Conservation (phyloP, 2,888 invertebrate species). For the Melinaea menophilus region DNA sequence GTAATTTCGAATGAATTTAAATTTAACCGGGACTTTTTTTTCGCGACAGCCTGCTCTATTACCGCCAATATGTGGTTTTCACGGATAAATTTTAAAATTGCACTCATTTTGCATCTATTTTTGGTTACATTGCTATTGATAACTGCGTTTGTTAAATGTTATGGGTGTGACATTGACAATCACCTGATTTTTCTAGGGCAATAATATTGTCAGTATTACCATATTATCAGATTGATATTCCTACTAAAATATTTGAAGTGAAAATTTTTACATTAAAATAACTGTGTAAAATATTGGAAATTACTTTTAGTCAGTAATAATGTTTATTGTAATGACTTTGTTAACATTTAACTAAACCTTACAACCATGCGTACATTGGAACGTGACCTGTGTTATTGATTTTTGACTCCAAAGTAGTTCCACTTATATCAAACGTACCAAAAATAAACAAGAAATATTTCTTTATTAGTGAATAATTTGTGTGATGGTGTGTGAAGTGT, state of each 20-base stretch:
- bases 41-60: conserved; percentile 80
- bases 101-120: conserved; percentile 76
- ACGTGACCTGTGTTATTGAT: background rate
- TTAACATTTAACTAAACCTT: no score
- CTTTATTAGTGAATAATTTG: background rate
- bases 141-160: conserved; percentile 57
- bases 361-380: conserved; percentile 1
- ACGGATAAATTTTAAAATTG: conserved; percentile 82
- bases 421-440: background rate
- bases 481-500: no score
- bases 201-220: conserved; percentile 34
- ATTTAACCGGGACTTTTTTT: conserved; percentile 78
- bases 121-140: conserved; percentile 53
- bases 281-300: conserved; percentile 34
- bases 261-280: conserved; percentile 22
- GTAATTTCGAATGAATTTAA: conserved; percentile 81
- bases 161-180: conserved; percentile 43
- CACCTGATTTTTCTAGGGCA: conserved; percentile 36
- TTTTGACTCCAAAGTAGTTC: conserved; percentile 1
- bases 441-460: conserved; percentile 6
- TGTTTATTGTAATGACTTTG: no score
- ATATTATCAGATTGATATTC: conserved; percentile 8
- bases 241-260: conserved; percentile 19
- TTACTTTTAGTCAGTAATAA: no score
- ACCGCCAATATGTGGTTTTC: conserved; percentile 82